Evolutionary conservation across 2,888 invertebrate species (phyloP).

Genomic region (Rhingia rostrata): DNA sequence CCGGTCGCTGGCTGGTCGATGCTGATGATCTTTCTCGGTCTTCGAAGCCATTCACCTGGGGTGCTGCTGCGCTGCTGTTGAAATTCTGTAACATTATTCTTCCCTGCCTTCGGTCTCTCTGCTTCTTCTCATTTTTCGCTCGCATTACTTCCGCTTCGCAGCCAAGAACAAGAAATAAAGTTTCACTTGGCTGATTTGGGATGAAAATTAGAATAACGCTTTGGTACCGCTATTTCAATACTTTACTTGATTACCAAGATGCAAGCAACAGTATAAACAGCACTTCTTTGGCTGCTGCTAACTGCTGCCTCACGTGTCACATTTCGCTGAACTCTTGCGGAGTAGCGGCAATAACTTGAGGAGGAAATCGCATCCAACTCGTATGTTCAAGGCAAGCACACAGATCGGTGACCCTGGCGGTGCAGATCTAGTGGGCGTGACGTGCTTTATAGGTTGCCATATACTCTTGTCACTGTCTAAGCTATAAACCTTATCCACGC

Average conservation of each 20-base stretch:
- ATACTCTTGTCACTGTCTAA: slow-evolving; percentile 55
- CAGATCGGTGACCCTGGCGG: slow-evolving; percentile 72
- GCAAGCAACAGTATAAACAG: slow-evolving; percentile 19
- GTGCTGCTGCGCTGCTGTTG: slow-evolving; percentile 27
- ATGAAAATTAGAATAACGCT: slow-evolving; percentile 71
- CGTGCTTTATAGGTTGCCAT: slow-evolving; percentile 61
- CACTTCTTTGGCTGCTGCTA: slow-evolving; percentile 56
- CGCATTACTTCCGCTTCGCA: slow-evolving; percentile 71
- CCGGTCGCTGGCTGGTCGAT: background rate
- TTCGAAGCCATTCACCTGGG: slow-evolving; percentile 57
- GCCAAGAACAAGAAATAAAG: slow-evolving; percentile 70
- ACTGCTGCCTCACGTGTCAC: slow-evolving; percentile 51
- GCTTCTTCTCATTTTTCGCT: slow-evolving; percentile 30
- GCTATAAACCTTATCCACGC: slow-evolving; percentile 27
- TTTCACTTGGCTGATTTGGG: slow-evolving; percentile 69
- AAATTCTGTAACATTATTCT: slow-evolving; percentile 62
- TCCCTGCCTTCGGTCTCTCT: slow-evolving; percentile 7
- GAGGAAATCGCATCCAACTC: slow-evolving; percentile 35
- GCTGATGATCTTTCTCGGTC: slow-evolving; percentile 60
- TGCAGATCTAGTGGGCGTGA: slow-evolving; percentile 68
- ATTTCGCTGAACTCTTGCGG: slow-evolving; percentile 53
- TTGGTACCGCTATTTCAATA: slow-evolving; percentile 58
- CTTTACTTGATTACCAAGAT: slow-evolving; percentile 39
- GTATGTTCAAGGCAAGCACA: slow-evolving; percentile 57
- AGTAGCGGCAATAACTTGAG: background rate